Evolutionary conservation across 2,113 vertebrate species (phyloP).

Genomic region (Sylvicapra grimmia): DNA sequence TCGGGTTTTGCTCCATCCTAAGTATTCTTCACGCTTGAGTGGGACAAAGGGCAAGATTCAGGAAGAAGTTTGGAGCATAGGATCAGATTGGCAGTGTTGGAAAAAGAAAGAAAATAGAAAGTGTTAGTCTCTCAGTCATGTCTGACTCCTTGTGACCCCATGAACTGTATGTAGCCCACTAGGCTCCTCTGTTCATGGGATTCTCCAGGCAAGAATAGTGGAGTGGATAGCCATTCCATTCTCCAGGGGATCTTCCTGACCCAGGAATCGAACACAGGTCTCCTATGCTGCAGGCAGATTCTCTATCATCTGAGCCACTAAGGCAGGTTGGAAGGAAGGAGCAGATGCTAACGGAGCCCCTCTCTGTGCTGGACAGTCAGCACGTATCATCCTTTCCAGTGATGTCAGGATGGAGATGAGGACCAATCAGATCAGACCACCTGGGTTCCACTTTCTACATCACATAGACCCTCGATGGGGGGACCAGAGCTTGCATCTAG

Average conservation of each 20-base stretch:
- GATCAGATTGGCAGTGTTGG: too few species aligned
- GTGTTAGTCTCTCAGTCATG: background rate
- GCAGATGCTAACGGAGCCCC: fast-evolving
- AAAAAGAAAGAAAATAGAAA: background rate
- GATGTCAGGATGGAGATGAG: too few species aligned
- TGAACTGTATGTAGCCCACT: background rate
- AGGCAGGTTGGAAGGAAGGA: background rate
- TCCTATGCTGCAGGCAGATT: background rate
- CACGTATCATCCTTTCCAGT: fast-evolving
- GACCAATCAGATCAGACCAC: background rate
- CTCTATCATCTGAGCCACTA: background rate
- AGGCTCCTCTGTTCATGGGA: background rate
- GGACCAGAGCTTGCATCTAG: background rate
- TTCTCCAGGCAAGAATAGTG: background rate
- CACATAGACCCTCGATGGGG: background rate
- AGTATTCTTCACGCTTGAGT: background rate
- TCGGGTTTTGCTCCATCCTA: background rate
- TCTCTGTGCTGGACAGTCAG: background rate
- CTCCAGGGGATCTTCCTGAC: background rate
- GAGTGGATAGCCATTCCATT: background rate
- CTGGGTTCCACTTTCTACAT: background rate
- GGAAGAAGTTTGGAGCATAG: background rate
- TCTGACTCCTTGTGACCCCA: background rate
- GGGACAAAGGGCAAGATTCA: background rate
- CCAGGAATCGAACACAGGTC: background rate